Evolutionary conservation across 64 coral and sea anemone genomes (phyloP).

Genomic region (Trachythela sp.): DNA sequence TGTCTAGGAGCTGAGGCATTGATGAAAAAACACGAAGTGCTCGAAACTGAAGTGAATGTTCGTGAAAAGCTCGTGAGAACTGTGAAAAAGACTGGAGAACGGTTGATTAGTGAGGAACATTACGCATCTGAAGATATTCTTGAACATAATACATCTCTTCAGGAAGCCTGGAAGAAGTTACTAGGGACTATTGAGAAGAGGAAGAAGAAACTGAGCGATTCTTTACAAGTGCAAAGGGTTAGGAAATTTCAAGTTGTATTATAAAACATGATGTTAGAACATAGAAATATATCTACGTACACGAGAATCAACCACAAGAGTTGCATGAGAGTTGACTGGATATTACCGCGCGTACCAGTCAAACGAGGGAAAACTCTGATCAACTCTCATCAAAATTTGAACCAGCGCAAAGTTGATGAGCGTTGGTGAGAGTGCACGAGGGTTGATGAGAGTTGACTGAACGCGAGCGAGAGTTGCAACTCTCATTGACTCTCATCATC

Average conservation of each 20-base stretch:
- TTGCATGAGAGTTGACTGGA: no score
- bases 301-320: no score
- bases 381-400: no score
- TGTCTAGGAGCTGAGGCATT: conserved; percentile 63
- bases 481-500: no score
- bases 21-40: conserved; percentile 83
- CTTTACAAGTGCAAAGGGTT: conserved; percentile 73
- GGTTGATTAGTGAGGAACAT: conserved; percentile 61
- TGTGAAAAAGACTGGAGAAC: conserved; percentile 48
- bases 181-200: conserved; percentile 49
- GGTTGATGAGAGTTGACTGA: no score
- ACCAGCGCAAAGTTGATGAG: no score
- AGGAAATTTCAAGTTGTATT: not conserved
- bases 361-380: no score
- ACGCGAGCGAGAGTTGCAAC: no score
- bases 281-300: no score
- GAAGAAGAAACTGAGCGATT: conserved; percentile 58
- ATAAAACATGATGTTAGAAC: not conserved
- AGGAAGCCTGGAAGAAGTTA: conserved; percentile 60
- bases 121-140: conserved; percentile 65
- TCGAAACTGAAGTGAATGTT: conserved; percentile 64
- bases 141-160: conserved; percentile 40
- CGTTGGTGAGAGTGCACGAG: no score
- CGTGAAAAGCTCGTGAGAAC: conserved; percentile 63
- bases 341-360: no score